Conservation (phyloP, 2,113 vertebrate species). For the Tautogolabrus adspersus region DNA sequence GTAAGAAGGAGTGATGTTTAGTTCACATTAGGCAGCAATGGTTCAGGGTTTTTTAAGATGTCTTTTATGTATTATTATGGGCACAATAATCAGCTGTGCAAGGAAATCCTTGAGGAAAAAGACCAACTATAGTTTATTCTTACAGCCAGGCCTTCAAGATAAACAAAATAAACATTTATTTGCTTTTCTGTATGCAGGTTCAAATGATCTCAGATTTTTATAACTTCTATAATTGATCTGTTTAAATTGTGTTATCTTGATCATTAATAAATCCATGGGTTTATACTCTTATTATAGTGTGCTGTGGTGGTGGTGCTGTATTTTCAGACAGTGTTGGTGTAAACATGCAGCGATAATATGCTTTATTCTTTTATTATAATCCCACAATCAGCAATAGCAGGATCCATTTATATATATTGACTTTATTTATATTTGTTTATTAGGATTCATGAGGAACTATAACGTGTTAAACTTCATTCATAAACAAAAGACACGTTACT, state of each 20-base stretch:
- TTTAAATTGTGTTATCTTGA: not conserved
- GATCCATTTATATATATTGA: too few relatives aligned
- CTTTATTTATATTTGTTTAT: not conserved
- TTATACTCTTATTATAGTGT: too few relatives aligned
- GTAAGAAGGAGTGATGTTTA: slow-evolving; percentile 69
- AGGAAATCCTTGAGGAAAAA: not conserved
- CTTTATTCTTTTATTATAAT: not conserved
- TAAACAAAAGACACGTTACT: not conserved
- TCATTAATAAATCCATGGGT: too few relatives aligned
- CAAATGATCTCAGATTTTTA: not conserved
- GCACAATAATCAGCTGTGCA: not conserved
- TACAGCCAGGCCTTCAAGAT: not conserved
- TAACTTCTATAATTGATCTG: not conserved
- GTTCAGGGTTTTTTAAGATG: too few relatives aligned
- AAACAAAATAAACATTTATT: not conserved
- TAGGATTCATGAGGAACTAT: not conserved
- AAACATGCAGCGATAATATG: not conserved
- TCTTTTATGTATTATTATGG: too few relatives aligned
- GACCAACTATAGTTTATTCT: too few relatives aligned
- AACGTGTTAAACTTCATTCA: not conserved
- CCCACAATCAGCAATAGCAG: not conserved
- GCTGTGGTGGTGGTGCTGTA: not conserved
- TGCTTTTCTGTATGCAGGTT: not conserved
- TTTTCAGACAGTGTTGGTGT: not conserved
- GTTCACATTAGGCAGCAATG: not conserved